Conservation (phyloP, 2,888 invertebrate genomes). For the Bedellia somnulentella region DNA sequence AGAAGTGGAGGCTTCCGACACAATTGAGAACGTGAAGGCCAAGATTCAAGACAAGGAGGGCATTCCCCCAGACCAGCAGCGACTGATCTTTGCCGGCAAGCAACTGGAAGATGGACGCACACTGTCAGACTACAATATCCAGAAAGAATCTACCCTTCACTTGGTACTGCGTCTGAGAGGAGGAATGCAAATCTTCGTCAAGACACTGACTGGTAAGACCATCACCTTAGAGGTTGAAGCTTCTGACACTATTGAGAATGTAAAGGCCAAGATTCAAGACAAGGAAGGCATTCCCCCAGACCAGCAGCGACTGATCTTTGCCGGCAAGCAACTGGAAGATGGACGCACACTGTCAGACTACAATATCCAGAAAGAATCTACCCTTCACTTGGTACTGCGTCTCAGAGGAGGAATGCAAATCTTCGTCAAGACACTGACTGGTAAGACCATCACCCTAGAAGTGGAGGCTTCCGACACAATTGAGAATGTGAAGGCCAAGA, state of each 20-base stretch:
- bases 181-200: conserved; percentile 4
- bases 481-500: conserved; percentile 2
- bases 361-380: conserved; percentile 66
- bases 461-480: neutral
- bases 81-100: conserved; percentile 11
- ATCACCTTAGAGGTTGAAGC: conserved; percentile 18
- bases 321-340: neutral
- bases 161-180: conserved; percentile 9
- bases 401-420: conserved; percentile 31
- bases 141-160: conserved; percentile 11
- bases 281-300: conserved; percentile 58
- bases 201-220: conserved; percentile 10
- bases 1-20: conserved; percentile 10
- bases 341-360: conserved; percentile 63
- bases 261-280: conserved; percentile 59
- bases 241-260: conserved; percentile 64
- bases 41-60: conserved; percentile 12
- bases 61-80: conserved; percentile 11
- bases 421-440: conserved; percentile 3
- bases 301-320: conserved; percentile 63
- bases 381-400: conserved; percentile 12
- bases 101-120: conserved; percentile 12
- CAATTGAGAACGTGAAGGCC: conserved; percentile 11
- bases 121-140: conserved; percentile 12
- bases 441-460: conserved; percentile 2